These are phyloP conservation scores for Stenodera caucasica DNA, from an alignment of 2,888 invertebrate species.

Conservation along the genomic window DNA sequence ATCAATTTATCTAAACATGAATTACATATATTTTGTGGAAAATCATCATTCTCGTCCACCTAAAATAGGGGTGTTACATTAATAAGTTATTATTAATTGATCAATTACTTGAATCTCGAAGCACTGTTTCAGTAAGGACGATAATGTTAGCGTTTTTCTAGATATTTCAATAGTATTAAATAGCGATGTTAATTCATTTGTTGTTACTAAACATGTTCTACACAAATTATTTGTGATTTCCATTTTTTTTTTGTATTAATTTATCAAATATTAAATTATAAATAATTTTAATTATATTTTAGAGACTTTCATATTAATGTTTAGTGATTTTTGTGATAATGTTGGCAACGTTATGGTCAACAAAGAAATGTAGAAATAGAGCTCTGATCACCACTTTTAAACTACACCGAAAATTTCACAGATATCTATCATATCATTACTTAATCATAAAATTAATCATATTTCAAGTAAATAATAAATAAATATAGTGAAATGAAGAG, in stretches of 20 bases:
- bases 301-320: too few species aligned
- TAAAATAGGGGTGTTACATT: constrained; percentile 21
- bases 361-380: too few species aligned
- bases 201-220: constrained; percentile 37
- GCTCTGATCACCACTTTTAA: too few species aligned
- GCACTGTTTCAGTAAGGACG: constrained; percentile 36
- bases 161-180: constrained; percentile 32
- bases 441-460: too few species aligned
- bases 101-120: constrained; percentile 34
- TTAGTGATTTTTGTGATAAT: too few species aligned
- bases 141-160: constrained; percentile 31
- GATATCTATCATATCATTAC: too few species aligned
- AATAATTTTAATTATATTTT: too few species aligned
- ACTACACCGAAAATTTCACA: too few species aligned
- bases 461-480: too few species aligned
- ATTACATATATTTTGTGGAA: constrained; percentile 41
- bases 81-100: not conserved
- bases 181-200: constrained; percentile 32
- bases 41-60: constrained; percentile 36
- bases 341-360: too few species aligned
- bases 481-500: too few species aligned
- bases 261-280: too few species aligned
- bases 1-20: constrained; percentile 39
- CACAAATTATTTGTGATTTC: constrained; percentile 27
- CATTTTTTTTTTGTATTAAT: not conserved